Percentiles rank a stretch among this genome's conserved stretches.
Conservation (phyloP, 2,888 invertebrate genomes). For the Sclerodermus sp. region DNA sequence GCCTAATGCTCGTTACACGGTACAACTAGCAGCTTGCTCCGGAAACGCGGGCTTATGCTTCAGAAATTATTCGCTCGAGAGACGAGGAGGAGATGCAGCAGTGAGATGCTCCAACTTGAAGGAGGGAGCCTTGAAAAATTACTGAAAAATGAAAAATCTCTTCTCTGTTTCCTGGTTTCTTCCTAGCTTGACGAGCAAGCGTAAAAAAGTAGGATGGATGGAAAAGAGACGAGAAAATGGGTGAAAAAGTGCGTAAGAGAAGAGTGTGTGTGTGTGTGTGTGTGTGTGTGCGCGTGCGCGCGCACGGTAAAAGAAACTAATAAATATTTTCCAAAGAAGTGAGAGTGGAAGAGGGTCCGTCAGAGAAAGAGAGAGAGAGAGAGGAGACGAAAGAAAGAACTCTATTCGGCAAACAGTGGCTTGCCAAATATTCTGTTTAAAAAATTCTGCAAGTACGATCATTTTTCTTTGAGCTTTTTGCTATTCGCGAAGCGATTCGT, state of each 20-base stretch:
- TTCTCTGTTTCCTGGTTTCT: too few relatives aligned
- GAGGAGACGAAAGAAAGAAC: too few relatives aligned
- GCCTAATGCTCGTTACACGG: constrained; percentile 23
- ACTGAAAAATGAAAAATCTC: too few relatives aligned
- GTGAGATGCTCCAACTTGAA: not conserved
- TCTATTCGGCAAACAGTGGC: not conserved
- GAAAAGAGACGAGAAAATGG: not conserved
- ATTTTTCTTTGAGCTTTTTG: constrained; percentile 22
- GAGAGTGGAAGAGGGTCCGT: too few relatives aligned
- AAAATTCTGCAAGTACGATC: constrained; percentile 20
- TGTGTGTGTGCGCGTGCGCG: too few relatives aligned
- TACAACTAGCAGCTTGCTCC: constrained; percentile 8
- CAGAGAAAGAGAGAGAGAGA: too few relatives aligned
- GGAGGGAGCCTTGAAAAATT: not conserved
- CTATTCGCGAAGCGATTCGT: constrained; percentile 19
- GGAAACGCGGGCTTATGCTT: constrained; percentile 1
- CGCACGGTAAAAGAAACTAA: too few relatives aligned
- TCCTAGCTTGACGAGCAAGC: not conserved
- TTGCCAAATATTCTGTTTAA: not conserved
- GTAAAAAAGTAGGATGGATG: not conserved
- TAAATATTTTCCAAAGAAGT: too few relatives aligned
- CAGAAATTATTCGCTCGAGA: constrained; percentile 28
- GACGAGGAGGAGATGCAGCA: constrained; percentile 7
- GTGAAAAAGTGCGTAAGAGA: too few relatives aligned
- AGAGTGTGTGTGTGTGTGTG: too few relatives aligned